These are phyloP conservation scores for Hephaestus fuliginosus DNA, from an alignment of 2,797 vertebrate species.

Conservation along the genomic window DNA sequence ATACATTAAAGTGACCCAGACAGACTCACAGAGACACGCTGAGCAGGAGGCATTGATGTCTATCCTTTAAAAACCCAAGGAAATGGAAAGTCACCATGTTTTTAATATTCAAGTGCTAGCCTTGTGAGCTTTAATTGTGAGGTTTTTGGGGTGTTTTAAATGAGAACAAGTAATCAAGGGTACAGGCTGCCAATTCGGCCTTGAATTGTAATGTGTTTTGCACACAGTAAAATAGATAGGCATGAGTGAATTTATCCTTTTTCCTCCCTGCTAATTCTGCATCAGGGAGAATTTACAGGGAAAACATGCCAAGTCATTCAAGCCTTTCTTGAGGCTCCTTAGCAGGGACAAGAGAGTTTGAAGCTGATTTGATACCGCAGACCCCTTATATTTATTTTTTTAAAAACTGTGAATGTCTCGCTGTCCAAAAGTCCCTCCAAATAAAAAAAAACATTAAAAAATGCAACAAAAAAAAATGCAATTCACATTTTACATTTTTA, in stretches of 20 bases:
- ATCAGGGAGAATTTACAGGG: slow-evolving; percentile 31
- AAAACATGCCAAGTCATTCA: slow-evolving; percentile 45
- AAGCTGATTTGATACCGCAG: slow-evolving; percentile 11
- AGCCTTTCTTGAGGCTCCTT: slow-evolving; percentile 40
- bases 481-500: not conserved
- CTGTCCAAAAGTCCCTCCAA: not conserved
- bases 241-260: slow-evolving; percentile 50
- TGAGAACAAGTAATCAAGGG: slow-evolving; percentile 52
- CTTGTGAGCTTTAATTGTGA: slow-evolving; percentile 44
- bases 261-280: slow-evolving; percentile 40
- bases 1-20: slow-evolving; percentile 20
- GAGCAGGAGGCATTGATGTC: not conserved
- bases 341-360: not conserved
- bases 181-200: slow-evolving; percentile 40
- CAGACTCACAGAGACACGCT: not conserved
- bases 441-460: not conserved
- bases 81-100: slow-evolving; percentile 26
- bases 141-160: slow-evolving; percentile 45
- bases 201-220: slow-evolving; percentile 62
- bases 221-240: slow-evolving; percentile 43
- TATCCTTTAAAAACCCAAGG: not conserved
- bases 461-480: no score
- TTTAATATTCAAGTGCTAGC: slow-evolving; percentile 40
- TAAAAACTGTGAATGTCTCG: not conserved
- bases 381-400: not conserved